Conservation (phyloP, 2,888 invertebrate species). For the Neoscelio sp. region DNA sequence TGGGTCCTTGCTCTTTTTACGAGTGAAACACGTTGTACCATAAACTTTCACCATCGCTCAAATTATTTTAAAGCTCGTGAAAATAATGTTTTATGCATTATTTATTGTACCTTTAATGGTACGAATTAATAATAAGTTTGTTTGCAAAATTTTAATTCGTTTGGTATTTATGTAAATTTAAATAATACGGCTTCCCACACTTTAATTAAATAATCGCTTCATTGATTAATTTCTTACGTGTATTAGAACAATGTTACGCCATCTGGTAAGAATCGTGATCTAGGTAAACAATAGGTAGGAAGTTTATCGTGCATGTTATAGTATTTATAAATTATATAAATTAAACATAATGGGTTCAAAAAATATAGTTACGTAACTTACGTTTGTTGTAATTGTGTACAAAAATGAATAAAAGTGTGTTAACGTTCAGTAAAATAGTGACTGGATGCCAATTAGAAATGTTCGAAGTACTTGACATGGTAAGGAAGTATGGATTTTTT, state of each 20-base stretch:
- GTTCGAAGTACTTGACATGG: no score
- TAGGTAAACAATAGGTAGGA: slow-evolving; percentile 49
- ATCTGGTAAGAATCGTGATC: slow-evolving; percentile 46
- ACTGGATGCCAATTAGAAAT: no score
- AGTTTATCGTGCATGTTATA: slow-evolving; percentile 14
- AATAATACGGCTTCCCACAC: slow-evolving; percentile 38
- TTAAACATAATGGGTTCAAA: slow-evolving; percentile 16
- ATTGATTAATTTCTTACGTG: slow-evolving; percentile 51
- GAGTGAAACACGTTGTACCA: slow-evolving; percentile 5
- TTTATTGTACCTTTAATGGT: no score
- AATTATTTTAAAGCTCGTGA: not conserved
- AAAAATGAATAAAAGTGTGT: slow-evolving; percentile 17
- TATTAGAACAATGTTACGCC: slow-evolving; percentile 40
- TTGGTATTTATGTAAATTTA: slow-evolving; percentile 25
- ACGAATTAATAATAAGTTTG: no score
- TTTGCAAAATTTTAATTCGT: slow-evolving; percentile 20
- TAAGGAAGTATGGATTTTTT: no score
- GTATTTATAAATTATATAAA: slow-evolving; percentile 45
- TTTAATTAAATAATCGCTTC: slow-evolving; percentile 17
- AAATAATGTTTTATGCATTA: not conserved
- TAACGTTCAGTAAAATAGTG: slow-evolving; percentile 3
- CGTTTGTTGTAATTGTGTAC: slow-evolving; percentile 6
- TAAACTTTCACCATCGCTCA: slow-evolving; percentile 14
- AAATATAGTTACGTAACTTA: slow-evolving; percentile 35
- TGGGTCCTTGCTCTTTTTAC: slow-evolving; percentile 10